phyloP scores from a whole-genome alignment of 2,113 vertebrate genomes.

The Eurystomus gularis region DNA sequence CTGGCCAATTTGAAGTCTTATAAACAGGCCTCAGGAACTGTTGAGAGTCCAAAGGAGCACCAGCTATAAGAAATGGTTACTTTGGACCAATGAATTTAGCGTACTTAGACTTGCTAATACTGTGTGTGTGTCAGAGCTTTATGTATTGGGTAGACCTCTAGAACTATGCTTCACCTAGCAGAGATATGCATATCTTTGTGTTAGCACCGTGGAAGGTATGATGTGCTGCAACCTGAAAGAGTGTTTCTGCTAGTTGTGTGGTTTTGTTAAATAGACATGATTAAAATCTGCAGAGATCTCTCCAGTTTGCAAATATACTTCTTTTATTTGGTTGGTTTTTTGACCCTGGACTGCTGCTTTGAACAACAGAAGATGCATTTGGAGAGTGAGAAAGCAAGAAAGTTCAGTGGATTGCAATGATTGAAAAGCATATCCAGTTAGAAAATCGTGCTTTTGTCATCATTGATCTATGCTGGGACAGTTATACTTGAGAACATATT shows the following conservation, averaged over 20 bases:
- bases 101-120: constrained; percentile 86
- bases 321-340: constrained; percentile 46
- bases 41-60: constrained; percentile 94
- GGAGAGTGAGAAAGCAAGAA: constrained; percentile 60
- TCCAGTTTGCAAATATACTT: constrained; percentile 70
- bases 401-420: constrained; percentile 74
- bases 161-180: constrained; percentile 88
- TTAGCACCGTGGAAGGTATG: constrained; percentile 74
- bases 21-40: constrained; percentile 83
- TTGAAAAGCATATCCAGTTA: constrained; percentile 89
- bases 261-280: constrained; percentile 72
- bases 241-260: constrained; percentile 74
- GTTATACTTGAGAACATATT: constrained; percentile 90
- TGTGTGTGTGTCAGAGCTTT: constrained; percentile 83
- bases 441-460: constrained; percentile 90
- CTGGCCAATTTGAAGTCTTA: constrained; percentile 96
- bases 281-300: constrained; percentile 70
- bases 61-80: constrained; percentile 88
- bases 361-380: constrained; percentile 78
- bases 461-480: constrained; percentile 91
- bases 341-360: constrained; percentile 84
- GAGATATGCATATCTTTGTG: constrained; percentile 82
- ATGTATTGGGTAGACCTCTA: constrained; percentile 85
- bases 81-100: constrained; percentile 75
- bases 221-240: constrained; percentile 66